phyloP scores from a whole-genome alignment of 2,113 vertebrate genomes.

The Colius striatus region DNA sequence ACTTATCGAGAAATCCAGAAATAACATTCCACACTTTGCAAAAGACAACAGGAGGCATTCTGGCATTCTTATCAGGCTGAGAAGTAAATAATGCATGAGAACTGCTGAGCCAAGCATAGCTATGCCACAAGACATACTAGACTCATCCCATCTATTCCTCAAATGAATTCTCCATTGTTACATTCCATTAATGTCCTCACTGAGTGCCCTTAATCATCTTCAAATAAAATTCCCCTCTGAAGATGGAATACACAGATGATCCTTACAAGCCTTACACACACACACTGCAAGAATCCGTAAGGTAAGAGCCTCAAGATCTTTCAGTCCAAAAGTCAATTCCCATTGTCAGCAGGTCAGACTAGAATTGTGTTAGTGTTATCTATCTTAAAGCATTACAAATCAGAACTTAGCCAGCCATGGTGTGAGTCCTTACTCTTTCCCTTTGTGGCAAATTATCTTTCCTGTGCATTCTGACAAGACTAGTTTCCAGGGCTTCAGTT shows the following conservation, averaged over 20 bases:
- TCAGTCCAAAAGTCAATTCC: neutral
- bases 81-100: slow-evolving; percentile 11
- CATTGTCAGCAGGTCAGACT: neutral
- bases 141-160: neutral
- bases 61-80: neutral
- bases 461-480: neutral
- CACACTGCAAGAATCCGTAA: neutral
- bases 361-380: neutral
- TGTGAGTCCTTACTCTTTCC: neutral
- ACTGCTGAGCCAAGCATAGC: neutral
- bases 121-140: neutral
- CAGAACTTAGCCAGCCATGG: neutral
- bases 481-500: neutral
- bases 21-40: neutral
- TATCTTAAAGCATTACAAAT: neutral
- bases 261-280: neutral
- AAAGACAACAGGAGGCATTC: slow-evolving; percentile 1
- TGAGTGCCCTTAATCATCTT: neutral
- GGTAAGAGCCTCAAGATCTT: neutral
- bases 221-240: neutral
- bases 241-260: neutral
- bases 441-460: neutral
- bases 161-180: neutral
- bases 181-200: neutral
- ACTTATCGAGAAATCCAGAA: neutral